Evolutionary conservation across 2,113 vertebrate genomes (phyloP), one percentile per base, ranked within the genome.

Genomic region (Hemibagrus wyckioides): DNA sequence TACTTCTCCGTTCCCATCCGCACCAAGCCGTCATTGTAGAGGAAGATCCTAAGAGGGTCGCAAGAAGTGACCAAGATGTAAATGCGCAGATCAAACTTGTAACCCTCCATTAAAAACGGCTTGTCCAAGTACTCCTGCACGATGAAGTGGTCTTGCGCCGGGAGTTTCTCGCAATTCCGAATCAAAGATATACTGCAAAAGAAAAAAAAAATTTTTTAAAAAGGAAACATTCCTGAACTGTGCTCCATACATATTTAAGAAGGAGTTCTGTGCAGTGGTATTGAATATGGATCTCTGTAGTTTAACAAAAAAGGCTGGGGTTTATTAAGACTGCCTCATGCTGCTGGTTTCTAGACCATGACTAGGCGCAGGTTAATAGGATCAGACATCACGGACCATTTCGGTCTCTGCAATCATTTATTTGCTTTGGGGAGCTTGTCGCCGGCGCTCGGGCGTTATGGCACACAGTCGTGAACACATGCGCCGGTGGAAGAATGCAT

Each of bases 71-170:
- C 95, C 73, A 99, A 95, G 93, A 98, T 98, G 93, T 99, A 99
- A 92, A 99, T 97, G 86, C 98, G 96, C 89, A 99, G 95, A 92
- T 99, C 98, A 92, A 99, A 99, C 93, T 99, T 99, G 95, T 97
- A 99, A 71, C 98, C 97, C 95, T 99, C 98, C 97, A 99, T 97
- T 86, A 99, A 94, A 90, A 99, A 99, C 50, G 98, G 98, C 86
- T 99, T 99, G 92, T 99, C 98, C 89, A 99, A 96, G 91, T 99
- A 99, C 90, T 99, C 98, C 94, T 99, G 98, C 92, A 99, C 98
- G 73, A 99, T 99, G 90, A 99, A 96, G 93, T 99, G 98, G 92
- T 99, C 98, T 92, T 99, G 97, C 92, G 96, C 95, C 88, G 97
- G 97, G 90, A 99, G 96, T 92, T 99, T 99, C 91, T 99, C 98